Evolutionary conservation across 2,113 vertebrate species (phyloP), one percentile per base, ranked within the genome.

Genomic region (Embiotoca jacksoni): DNA sequence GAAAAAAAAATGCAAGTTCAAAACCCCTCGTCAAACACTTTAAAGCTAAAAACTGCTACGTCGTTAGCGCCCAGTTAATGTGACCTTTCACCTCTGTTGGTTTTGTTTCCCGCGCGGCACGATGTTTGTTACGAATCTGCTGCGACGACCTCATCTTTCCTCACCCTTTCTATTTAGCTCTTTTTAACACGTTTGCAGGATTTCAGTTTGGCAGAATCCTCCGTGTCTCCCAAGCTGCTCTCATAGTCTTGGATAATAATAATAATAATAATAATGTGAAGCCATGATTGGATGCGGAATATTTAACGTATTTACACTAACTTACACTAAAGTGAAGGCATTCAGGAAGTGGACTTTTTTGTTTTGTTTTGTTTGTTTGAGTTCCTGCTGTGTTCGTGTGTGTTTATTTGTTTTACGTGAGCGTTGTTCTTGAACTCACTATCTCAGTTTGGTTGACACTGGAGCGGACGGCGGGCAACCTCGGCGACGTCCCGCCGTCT

Each of bases 31-130:
- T 63, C 35, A 8, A 23, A 41, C 66, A 54, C 44, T 5, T 33
- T 7, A 58, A 7, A 60, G 58, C 13, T 39, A 35, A 52, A 23
- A 78, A 37, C 6, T 30, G 47, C 31, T 58, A 62, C 50, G 14
- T 64, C 54, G 13, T 57, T 60, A 56, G 5, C 13, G 60, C 53
- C 75, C 64, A 2, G 4, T 86, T 66, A 80, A 80, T 82, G 84
- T 86, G 83, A 81, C 23, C 23, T 23, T 23, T 37, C 37, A 35
- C 3, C 61, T 70, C 53, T 49, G 58, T 36, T 76, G 1, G 60
- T 23, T 52, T 44, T 44, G 10, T 44, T 44, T 23, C 15, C 11
- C 44, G 16, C 55, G 33, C 31, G 2, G 6, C 50, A 49, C 16
- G 44, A 9, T 37, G 4, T 63, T 44, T 9, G 54, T 39, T 39